Evolutionary conservation across 2,888 invertebrate species (phyloP).

Genomic region (Ctena decussata): DNA sequence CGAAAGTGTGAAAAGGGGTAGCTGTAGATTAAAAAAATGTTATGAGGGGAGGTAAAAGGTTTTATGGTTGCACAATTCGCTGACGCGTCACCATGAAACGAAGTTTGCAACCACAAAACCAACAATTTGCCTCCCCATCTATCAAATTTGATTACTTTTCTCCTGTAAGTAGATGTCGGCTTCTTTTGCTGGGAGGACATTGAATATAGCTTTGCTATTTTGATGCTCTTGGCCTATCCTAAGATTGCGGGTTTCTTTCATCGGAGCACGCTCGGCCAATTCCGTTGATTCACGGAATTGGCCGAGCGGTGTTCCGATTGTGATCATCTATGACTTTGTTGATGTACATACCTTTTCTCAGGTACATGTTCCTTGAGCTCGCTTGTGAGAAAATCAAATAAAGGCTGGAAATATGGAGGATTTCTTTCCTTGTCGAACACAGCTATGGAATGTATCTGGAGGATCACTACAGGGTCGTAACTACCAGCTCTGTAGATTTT

Average conservation of each 20-base stretch:
- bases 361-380: not conserved
- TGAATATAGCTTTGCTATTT: not conserved
- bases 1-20: no score
- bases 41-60: no score
- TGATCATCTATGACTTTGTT: not conserved
- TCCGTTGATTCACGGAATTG: no score
- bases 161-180: not conserved
- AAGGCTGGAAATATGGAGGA: not conserved
- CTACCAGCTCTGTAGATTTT: not conserved
- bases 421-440: constrained; percentile 13
- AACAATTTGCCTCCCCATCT: no score
- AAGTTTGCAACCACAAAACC: no score
- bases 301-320: not conserved
- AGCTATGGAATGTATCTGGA: not conserved
- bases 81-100: no score
- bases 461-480: not conserved
- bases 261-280: no score
- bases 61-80: no score
- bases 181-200: not conserved
- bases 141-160: no score
- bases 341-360: not conserved
- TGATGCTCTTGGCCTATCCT: not conserved
- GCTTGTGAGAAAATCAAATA: not conserved
- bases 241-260: not conserved
- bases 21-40: no score